Conservation (phyloP, 2,888 invertebrate genomes). For the Meiosimyza platycephala region DNA sequence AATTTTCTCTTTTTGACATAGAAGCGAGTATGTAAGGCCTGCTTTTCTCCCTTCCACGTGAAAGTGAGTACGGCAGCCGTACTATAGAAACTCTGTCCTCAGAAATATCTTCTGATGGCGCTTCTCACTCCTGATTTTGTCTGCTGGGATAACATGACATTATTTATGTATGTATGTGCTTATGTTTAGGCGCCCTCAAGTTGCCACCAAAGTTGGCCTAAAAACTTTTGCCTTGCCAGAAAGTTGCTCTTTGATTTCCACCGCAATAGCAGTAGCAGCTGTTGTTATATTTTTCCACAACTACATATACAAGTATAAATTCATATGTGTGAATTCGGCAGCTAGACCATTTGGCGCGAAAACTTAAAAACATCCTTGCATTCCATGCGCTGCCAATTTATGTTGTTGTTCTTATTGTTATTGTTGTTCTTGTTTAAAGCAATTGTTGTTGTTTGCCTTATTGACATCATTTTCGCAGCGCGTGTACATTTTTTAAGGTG, state of each 20-base stretch:
- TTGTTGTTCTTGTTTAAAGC: background rate
- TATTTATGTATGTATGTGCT: constrained; percentile 33
- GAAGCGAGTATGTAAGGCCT: no score
- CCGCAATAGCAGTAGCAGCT: background rate
- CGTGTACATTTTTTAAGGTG: no score
- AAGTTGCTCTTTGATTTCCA: background rate
- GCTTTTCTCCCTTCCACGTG: no score
- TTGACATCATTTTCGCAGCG: background rate
- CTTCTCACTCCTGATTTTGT: background rate
- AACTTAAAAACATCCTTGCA: background rate
- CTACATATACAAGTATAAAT: no score
- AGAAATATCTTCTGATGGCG: no score
- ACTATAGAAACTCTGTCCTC: no score
- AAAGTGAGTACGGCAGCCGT: no score
- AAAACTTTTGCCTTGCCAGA: no score
- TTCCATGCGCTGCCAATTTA: background rate
- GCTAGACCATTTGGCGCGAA: constrained; percentile 2
- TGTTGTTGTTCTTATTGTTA: background rate
- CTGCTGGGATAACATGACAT: constrained; percentile 26
- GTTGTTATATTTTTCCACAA: background rate
- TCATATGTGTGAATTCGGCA: background rate
- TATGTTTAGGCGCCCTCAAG: constrained; percentile 34
- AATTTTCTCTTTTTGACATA: no score
- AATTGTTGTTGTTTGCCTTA: background rate
- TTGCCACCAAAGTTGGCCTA: background rate